Percentiles rank a stretch among this genome's conserved stretches.
phyloP scores from a whole-genome alignment of 2,113 vertebrate genomes.

The Siniperca chuatsi region DNA sequence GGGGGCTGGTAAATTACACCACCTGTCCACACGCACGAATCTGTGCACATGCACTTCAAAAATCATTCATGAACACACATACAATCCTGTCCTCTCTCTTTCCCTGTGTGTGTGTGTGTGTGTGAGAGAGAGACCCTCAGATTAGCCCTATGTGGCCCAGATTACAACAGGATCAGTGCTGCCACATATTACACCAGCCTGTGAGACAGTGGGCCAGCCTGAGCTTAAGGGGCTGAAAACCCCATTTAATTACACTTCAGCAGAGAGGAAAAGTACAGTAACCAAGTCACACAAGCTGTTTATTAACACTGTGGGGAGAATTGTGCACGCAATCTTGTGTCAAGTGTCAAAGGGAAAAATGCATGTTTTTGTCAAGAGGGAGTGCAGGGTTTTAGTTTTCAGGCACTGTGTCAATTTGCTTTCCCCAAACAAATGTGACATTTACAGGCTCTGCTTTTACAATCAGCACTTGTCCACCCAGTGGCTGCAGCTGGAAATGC shows the following conservation, averaged over 20 bases:
- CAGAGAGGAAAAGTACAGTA: conserved; percentile 74
- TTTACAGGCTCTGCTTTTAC: conserved; percentile 16
- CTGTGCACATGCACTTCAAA: conserved; percentile 11
- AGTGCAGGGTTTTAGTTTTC: not conserved
- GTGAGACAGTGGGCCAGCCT: conserved; percentile 59
- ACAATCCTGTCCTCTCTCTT: not conserved
- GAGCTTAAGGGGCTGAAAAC: conserved; percentile 72
- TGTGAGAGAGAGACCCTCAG: conserved; percentile 60
- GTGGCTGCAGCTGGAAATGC: conserved; percentile 43
- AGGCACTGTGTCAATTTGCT: conserved; percentile 24
- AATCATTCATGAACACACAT: conserved; percentile 12
- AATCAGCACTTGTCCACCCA: conserved; percentile 15
- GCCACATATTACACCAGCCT: conserved; percentile 62
- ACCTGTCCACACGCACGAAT: conserved; percentile 59
- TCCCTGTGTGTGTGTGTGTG: not conserved
- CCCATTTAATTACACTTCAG: conserved; percentile 80
- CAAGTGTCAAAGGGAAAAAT: conserved; percentile 16
- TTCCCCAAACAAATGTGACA: conserved; percentile 52
- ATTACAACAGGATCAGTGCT: conserved; percentile 79
- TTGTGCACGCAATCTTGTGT: not conserved
- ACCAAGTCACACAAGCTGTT: conserved; percentile 49
- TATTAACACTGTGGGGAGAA: conserved; percentile 18
- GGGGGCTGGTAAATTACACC: conserved; percentile 67
- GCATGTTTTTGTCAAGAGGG: conserved; percentile 19
- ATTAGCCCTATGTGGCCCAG: conserved; percentile 79